Evolutionary conservation across 2,113 vertebrate genomes (phyloP).

Genomic region (Parus major): DNA sequence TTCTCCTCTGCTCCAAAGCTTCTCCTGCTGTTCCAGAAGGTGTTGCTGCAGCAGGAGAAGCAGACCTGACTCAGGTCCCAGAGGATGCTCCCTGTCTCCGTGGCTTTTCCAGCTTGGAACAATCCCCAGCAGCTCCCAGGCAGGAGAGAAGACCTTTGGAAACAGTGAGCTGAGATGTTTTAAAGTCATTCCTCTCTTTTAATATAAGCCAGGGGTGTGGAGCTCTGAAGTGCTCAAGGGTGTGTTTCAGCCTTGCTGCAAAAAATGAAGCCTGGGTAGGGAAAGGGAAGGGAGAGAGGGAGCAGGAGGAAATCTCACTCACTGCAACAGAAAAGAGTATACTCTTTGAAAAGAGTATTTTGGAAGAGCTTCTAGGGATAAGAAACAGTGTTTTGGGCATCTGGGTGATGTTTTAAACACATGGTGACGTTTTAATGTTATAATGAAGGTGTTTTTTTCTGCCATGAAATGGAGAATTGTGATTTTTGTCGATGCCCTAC

Average conservation of each 20-base stretch:
- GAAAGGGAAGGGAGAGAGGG: neutral
- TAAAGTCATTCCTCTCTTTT: neutral
- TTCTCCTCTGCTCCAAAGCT: neutral
- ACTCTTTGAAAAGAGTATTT: neutral
- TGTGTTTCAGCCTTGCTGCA: neutral
- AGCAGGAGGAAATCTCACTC: neutral
- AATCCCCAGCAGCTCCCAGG: neutral
- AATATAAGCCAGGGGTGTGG: conserved; percentile 16
- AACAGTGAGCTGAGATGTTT: neutral
- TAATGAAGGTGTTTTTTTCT: neutral
- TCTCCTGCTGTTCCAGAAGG: neutral
- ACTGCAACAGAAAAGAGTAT: neutral
- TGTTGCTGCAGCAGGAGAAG: neutral
- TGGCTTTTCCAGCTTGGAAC: accelerated
- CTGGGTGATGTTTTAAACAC: neutral
- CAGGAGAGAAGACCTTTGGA: neutral
- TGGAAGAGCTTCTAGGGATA: neutral
- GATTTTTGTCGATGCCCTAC: neutral
- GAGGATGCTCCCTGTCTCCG: neutral
- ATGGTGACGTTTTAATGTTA: neutral
- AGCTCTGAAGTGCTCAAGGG: neutral
- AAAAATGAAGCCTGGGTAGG: neutral
- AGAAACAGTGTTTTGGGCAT: neutral
- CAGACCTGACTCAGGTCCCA: neutral
- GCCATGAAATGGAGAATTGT: neutral